phyloP scores from a whole-genome alignment of 2,888 invertebrate genomes.

The Ferrisia virgata region DNA sequence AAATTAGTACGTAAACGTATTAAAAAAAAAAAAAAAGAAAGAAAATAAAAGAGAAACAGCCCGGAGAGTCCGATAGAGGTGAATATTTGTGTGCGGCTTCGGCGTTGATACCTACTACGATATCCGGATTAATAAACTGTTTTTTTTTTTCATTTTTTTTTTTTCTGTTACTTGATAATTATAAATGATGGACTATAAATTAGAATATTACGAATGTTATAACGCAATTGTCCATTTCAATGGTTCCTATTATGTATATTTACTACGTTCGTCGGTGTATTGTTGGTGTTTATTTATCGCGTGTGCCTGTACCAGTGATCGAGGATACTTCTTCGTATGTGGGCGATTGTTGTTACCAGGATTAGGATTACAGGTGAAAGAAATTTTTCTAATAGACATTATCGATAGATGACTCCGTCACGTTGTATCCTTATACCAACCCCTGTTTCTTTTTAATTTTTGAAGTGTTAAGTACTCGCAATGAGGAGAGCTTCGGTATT shows the following conservation, averaged over 20 bases:
- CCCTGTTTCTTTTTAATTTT: not conserved
- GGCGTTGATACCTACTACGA: conserved; percentile 27
- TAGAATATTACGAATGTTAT: conserved; percentile 43
- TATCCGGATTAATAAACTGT: conserved; percentile 43
- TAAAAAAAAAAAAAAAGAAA: not conserved
- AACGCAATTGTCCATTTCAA: conserved; percentile 35
- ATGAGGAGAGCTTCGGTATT: not conserved
- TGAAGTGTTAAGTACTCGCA: not conserved
- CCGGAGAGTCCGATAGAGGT: not conserved
- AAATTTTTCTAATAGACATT: not conserved
- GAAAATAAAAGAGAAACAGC: too few species aligned
- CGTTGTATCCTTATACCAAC: not conserved
- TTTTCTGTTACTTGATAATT: conserved; percentile 35
- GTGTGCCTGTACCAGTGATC: not conserved
- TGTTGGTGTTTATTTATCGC: conserved; percentile 1
- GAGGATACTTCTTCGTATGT: not conserved
- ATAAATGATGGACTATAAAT: conserved; percentile 45
- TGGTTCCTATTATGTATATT: conserved; percentile 12
- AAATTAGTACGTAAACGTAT: not conserved
- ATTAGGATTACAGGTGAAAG: not conserved
- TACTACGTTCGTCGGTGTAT: not conserved
- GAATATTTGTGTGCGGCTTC: conserved; percentile 13
- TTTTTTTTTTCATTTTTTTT: not conserved
- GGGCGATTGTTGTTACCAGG: not conserved
- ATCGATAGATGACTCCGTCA: too few species aligned